These are phyloP conservation scores for Cyanoliseus patagonus DNA, from an alignment of 2,113 vertebrate species.

Conservation along the genomic window DNA sequence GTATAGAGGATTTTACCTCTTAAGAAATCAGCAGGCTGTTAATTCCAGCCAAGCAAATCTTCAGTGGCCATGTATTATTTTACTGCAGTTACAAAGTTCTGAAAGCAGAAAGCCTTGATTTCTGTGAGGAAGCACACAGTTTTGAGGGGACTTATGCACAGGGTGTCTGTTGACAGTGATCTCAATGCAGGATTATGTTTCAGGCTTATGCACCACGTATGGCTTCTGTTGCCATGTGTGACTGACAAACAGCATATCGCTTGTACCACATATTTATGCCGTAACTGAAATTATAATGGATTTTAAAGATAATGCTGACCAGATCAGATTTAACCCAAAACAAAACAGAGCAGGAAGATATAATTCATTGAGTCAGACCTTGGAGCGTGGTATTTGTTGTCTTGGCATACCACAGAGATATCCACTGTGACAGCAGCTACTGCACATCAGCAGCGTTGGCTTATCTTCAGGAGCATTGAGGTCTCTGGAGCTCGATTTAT, in stretches of 20 bases:
- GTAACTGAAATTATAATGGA: background rate
- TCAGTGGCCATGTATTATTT: background rate
- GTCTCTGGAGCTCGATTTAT: background rate
- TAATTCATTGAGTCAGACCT: background rate
- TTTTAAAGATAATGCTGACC: background rate
- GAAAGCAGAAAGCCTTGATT: background rate
- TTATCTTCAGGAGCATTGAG: background rate
- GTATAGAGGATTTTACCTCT: background rate
- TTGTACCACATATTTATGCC: background rate
- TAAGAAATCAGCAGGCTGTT: background rate
- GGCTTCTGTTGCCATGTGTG: background rate
- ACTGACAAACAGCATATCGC: background rate
- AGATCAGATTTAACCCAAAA: background rate
- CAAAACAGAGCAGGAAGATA: background rate
- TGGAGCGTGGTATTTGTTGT: background rate
- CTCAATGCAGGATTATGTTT: background rate
- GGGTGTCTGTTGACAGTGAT: background rate
- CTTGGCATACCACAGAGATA: background rate
- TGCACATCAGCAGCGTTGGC: rapidly evolving
- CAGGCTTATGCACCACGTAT: background rate
- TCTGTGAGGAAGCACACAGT: background rate
- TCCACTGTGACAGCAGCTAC: background rate
- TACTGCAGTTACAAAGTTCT: background rate
- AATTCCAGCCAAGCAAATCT: background rate
- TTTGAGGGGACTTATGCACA: background rate